phyloP scores from a whole-genome alignment of 2,113 vertebrate species.

The Myiagra hebetior region DNA sequence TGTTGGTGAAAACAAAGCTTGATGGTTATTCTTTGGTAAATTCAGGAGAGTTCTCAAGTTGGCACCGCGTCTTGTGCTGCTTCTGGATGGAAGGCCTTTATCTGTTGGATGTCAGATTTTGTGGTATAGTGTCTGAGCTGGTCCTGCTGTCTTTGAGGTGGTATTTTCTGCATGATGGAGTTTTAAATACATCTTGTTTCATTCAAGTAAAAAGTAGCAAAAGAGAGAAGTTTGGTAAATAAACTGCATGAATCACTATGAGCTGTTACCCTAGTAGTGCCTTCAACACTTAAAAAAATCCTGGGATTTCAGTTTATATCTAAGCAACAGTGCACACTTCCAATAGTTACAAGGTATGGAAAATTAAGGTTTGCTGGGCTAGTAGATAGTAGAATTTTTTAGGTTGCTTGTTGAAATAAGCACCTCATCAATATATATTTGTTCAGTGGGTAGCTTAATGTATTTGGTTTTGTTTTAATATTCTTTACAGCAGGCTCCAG shows the following conservation, averaged over 20 bases:
- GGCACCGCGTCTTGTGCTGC: background rate
- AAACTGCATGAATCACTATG: background rate
- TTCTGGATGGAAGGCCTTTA: background rate
- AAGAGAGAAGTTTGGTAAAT: background rate
- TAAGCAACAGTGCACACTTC: background rate
- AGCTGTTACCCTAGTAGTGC: background rate
- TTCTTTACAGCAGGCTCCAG: background rate
- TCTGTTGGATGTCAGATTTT: background rate
- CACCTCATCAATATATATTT: background rate
- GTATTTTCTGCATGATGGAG: background rate
- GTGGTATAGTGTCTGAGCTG: background rate
- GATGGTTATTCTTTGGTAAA: background rate
- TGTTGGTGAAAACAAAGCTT: background rate
- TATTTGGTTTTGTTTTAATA: background rate
- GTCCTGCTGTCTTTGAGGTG: background rate
- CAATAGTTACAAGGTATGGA: background rate
- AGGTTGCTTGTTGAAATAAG: background rate
- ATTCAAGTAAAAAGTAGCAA: background rate
- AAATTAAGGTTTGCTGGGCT: background rate
- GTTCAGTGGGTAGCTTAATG: background rate
- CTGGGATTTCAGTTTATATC: background rate
- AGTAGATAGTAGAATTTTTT: background rate
- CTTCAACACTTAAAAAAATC: background rate
- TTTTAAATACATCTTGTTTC: background rate
- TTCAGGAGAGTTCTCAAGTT: background rate